Evolutionary conservation across 2,797 vertebrate genomes (phyloP).

Genomic region (Pseudochirops corinnae): DNA sequence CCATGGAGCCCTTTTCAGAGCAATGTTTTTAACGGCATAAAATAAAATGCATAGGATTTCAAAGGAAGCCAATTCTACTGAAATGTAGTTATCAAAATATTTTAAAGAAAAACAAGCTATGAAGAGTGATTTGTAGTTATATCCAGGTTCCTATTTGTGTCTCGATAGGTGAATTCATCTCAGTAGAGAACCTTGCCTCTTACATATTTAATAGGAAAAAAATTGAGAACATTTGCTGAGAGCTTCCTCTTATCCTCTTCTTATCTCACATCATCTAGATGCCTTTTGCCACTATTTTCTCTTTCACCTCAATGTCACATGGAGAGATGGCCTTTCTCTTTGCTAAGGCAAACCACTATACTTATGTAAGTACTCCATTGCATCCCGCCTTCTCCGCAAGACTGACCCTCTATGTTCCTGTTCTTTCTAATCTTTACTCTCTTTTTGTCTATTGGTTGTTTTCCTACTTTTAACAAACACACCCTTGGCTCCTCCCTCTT

Average conservation of each 20-base stretch:
- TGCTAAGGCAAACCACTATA: no score
- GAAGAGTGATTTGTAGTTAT: neutral
- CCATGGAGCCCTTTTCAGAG: no score
- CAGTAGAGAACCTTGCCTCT: neutral
- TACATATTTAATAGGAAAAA: neutral
- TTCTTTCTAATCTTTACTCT: neutral
- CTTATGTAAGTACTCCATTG: neutral
- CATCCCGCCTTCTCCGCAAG: neutral
- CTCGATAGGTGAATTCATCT: neutral
- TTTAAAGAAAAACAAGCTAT: no score
- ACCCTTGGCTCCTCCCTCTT: neutral
- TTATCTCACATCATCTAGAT: neutral
- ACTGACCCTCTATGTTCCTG: neutral
- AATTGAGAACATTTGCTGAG: neutral
- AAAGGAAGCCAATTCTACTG: no score
- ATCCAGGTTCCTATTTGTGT: neutral
- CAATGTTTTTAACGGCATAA: no score
- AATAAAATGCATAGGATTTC: no score
- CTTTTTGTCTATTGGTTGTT: neutral
- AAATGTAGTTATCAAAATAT: no score
- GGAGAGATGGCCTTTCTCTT: no score
- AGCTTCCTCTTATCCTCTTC: neutral
- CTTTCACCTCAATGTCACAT: no score
- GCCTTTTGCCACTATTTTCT: neutral
- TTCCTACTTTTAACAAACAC: neutral